These are phyloP conservation scores for Trinorchestia longiramus DNA, from an alignment of 1,140 invertebrate species.

Conservation along the genomic window DNA sequence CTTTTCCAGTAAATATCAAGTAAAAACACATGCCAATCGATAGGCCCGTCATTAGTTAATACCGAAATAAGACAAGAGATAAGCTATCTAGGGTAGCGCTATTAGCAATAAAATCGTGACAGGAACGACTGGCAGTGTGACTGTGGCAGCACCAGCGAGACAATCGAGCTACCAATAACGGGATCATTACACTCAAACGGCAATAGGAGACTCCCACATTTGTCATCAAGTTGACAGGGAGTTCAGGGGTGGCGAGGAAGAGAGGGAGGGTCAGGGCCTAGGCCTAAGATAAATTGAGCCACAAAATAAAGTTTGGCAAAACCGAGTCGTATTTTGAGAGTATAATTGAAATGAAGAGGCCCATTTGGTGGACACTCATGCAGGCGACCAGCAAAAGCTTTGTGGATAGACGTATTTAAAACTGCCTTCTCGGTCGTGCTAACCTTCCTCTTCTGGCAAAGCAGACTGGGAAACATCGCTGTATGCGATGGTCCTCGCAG, in stretches of 20 bases:
- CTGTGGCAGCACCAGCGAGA: not conserved
- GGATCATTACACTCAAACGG: slow-evolving; percentile 6
- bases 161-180: not conserved
- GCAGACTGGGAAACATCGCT: not conserved
- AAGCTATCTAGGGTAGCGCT: too few relatives aligned
- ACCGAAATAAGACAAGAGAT: too few relatives aligned
- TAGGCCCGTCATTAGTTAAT: too few relatives aligned
- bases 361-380: not conserved
- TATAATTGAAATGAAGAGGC: not conserved
- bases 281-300: not conserved
- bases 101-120: not conserved
- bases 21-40: too few relatives aligned
- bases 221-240: not conserved
- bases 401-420: not conserved
- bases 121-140: not conserved
- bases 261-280: not conserved
- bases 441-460: too few relatives aligned
- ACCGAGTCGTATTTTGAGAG: not conserved
- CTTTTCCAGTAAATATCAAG: too few relatives aligned
- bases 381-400: not conserved
- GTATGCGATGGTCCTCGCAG: not conserved
- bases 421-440: too few relatives aligned
- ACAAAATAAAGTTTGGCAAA: not conserved
- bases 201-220: not conserved
- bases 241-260: not conserved